A percentile compares a stretch with the other conserved stretches of the same genome.
These are phyloP conservation scores for Epinotia brunnichana DNA, from an alignment of 2,888 invertebrate genomes.

Conservation along the genomic window DNA sequence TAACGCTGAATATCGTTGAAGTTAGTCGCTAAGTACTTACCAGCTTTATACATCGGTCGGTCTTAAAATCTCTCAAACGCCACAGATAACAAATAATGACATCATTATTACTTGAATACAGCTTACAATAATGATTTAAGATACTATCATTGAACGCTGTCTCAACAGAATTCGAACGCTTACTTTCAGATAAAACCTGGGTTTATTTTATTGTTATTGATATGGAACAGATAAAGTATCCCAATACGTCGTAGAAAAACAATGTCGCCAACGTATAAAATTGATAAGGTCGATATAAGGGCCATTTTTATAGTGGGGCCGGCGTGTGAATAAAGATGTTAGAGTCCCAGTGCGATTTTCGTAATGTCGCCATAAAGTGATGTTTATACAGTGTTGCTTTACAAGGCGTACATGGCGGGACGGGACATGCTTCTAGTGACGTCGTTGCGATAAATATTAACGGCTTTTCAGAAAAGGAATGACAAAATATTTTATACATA, in stretches of 20 bases:
- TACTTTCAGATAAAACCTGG: constrained; percentile 46
- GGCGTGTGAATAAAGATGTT: constrained; percentile 42
- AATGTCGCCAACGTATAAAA: constrained; percentile 55
- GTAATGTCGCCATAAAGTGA: constrained; percentile 42
- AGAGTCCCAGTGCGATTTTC: constrained; percentile 44
- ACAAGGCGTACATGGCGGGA: constrained; percentile 31
- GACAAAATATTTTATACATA: neutral
- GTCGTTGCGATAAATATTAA: constrained; percentile 28
- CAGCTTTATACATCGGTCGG: neutral
- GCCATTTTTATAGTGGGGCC: constrained; percentile 48
- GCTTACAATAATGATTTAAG: constrained; percentile 44
- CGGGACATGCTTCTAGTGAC: constrained; percentile 13
- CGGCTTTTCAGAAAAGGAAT: neutral
- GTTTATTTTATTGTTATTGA: constrained; percentile 59
- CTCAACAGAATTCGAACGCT: constrained; percentile 41
- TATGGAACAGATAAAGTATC: constrained; percentile 55
- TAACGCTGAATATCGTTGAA: neutral
- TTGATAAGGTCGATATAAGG: constrained; percentile 54
- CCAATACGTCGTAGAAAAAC: constrained; percentile 46
- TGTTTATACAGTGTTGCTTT: constrained; percentile 43
- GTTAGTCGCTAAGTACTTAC: neutral
- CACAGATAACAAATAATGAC: constrained; percentile 33
- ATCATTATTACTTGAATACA: constrained; percentile 35
- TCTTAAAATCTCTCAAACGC: constrained; percentile 19
- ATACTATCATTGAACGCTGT: constrained; percentile 34